These are phyloP conservation scores for Tetragonula carbonaria DNA, from an alignment of 2,888 invertebrate species.

Conservation along the genomic window DNA sequence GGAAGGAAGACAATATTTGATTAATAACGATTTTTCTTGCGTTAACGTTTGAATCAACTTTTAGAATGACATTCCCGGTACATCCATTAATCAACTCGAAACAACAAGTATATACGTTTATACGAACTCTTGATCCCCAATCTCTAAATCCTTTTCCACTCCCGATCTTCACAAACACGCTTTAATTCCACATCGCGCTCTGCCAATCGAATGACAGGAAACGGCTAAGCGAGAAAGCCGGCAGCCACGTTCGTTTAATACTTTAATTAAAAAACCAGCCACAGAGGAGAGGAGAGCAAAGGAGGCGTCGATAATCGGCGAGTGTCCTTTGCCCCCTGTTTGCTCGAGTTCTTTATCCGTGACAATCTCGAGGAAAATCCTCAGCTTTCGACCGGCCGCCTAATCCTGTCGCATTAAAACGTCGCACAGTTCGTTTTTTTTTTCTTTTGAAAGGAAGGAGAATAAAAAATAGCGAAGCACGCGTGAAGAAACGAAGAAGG, in stretches of 20 bases:
- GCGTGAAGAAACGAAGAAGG: not conserved
- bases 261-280: constrained; percentile 69
- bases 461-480: not conserved
- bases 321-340: constrained; percentile 65
- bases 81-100: not conserved
- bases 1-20: no score
- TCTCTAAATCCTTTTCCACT: not conserved
- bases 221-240: constrained; percentile 37
- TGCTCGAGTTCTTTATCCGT: constrained; percentile 65
- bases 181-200: no score
- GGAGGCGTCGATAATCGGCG: constrained; percentile 62
- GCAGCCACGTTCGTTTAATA: constrained; percentile 31
- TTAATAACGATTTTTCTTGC: not conserved
- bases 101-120: not conserved
- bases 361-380: constrained; percentile 69
- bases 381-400: constrained; percentile 57
- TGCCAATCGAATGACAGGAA: not conserved
- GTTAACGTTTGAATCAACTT: constrained; percentile 16
- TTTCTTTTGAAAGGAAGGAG: constrained; percentile 55
- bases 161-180: not conserved
- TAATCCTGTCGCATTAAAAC: constrained; percentile 70
- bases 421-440: constrained; percentile 24
- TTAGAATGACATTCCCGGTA: not conserved
- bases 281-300: constrained; percentile 10
- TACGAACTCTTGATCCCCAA: not conserved